Evolutionary conservation across 64 coral and sea anemone species (phyloP).

Genomic region (Cladopsammia gracilis): DNA sequence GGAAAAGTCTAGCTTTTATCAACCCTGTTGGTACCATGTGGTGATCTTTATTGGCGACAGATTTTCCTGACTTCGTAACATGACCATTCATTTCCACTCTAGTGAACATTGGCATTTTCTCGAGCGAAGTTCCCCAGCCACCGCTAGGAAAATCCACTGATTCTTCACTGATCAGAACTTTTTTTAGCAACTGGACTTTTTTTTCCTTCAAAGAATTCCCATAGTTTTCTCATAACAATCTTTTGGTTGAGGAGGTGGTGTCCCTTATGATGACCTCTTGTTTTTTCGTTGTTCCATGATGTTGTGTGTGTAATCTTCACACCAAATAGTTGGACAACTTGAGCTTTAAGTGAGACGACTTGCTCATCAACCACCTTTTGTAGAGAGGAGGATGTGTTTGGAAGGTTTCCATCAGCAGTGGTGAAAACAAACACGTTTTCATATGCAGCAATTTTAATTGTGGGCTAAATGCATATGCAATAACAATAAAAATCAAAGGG

Average conservation of each 20-base stretch:
- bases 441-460: too few species aligned
- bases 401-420: background rate
- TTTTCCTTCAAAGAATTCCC: background rate
- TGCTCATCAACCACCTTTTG: constrained; percentile 31
- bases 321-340: constrained; percentile 20
- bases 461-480: too few species aligned
- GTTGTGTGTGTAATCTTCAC: constrained; percentile 14
- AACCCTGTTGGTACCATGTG: constrained; percentile 50
- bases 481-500: too few species aligned
- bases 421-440: too few species aligned
- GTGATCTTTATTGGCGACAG: too few species aligned
- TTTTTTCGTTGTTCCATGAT: background rate
- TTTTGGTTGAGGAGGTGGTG: constrained; percentile 28
- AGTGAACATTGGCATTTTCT: too few species aligned
- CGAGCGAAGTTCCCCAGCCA: too few species aligned
- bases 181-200: constrained; percentile 3
- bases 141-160: too few species aligned
- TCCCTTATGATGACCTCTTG: constrained; percentile 45
- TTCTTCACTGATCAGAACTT: too few species aligned
- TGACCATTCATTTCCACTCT: too few species aligned
- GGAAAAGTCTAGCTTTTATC: constrained; percentile 46
- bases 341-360: constrained; percentile 30
- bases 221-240: constrained; percentile 14
- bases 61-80: too few species aligned
- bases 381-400: background rate